Evolutionary conservation across 1,140 invertebrate genomes (phyloP), one percentile per base, ranked within the genome.

Genomic region (Rhyacophila brunnea): DNA sequence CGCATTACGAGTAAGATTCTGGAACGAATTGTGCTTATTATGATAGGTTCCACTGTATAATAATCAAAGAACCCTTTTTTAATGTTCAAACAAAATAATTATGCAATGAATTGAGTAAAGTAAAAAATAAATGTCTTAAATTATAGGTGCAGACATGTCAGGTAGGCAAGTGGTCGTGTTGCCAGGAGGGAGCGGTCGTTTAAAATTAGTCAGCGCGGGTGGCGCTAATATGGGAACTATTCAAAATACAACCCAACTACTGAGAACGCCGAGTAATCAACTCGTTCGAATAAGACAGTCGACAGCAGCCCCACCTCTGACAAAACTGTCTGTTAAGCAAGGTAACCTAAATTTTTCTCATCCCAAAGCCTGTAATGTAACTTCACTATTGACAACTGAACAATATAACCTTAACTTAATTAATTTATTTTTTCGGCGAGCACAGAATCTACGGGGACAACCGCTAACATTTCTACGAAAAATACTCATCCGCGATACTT

Each of bases 401-500:
- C n/a, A n/a, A n/a, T n/a, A n/a, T n/a, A n/a, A n/a, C 15, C 11
- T 40, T 40, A 40, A 40, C 15, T n/a, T 11, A 40, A 11, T 7
- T 52, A 9, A 45, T 38, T 52, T 38, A 45, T 45, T 6, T 4
- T 45, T 17, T 45, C 17, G 6, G 40, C 36, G 43, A 38, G 32
- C 40, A 20, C 20, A n/a, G 38, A 18, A 3, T 17, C 52, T 4
- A n/a, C 43, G 28, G 54, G 46, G 17, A 18, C 38, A 40, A 18
- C 38, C n/a, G n/a, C n/a, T 57, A 17, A 32, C 71, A 44, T 80
- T 74, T 62, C 81, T 85, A 9, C 81, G 83, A 35, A 90, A 89
- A 79, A 81, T 86, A 10, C 84, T 89, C 42, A 88, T 85, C 7
- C 74, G 88, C 43, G 83, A 83, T 54, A 57, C 49, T 47, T 64